phyloP scores from a whole-genome alignment of 2,113 vertebrate species.

The Alligator sinensis region DNA sequence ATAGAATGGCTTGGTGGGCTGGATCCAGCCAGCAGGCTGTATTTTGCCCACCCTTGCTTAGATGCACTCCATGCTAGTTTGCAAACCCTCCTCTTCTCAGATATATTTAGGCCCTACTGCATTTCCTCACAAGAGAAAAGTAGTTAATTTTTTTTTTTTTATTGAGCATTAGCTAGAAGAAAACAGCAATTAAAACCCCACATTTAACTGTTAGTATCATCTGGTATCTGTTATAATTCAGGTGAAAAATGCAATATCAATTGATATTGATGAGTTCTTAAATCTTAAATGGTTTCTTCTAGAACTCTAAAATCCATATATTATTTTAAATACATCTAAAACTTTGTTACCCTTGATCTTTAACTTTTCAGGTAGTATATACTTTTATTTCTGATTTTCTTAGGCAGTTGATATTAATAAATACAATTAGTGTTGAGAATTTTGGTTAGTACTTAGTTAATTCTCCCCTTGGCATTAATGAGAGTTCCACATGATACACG shows the following conservation, averaged over 20 bases:
- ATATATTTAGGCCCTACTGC: no score
- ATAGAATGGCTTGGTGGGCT: no score
- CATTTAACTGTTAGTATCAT: constrained; percentile 63
- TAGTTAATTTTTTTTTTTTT: constrained; percentile 66
- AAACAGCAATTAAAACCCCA: constrained; percentile 73
- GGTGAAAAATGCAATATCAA: neutral
- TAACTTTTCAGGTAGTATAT: neutral
- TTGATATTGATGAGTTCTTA: constrained; percentile 24
- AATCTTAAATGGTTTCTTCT: constrained; percentile 40
- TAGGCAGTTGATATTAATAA: neutral
- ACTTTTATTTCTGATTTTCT: neutral
- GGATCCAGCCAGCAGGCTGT: no score
- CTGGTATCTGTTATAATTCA: constrained; percentile 62
- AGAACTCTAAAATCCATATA: constrained; percentile 49
- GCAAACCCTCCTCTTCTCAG: no score
- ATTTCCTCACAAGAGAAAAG: constrained; percentile 48
- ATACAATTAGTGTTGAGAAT: neutral
- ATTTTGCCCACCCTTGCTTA: no score
- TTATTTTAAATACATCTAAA: neutral
- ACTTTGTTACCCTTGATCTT: neutral
- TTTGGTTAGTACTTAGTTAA: constrained; percentile 8
- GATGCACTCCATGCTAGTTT: no score
- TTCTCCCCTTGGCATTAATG: neutral
- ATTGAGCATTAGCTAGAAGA: constrained; percentile 57
- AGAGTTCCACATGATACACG: neutral